Percentiles rank a stretch among this genome's conserved stretches.
Evolutionary conservation across 1,140 invertebrate species (phyloP).

Genomic region (Bombus polaris): DNA sequence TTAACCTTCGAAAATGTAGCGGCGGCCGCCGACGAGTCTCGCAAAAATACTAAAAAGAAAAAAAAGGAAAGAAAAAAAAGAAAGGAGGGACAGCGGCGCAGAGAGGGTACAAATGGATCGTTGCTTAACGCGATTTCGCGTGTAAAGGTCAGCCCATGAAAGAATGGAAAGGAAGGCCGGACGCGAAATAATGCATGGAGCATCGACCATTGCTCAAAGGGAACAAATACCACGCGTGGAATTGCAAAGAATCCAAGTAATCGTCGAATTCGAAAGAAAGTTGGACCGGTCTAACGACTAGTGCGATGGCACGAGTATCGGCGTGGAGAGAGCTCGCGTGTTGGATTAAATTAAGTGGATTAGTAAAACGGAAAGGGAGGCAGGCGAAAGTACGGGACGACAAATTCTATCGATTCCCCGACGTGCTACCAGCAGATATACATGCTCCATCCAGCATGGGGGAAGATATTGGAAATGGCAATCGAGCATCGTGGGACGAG

Average conservation of each 20-base stretch:
- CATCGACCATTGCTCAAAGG: not conserved
- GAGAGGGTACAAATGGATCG: conserved; percentile 15
- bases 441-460: conserved; percentile 19
- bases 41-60: not conserved
- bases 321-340: conserved; percentile 1
- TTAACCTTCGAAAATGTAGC: not conserved
- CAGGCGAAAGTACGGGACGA: conserved; percentile 31
- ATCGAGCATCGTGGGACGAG: conserved; percentile 59
- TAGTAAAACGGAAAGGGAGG: conserved; percentile 37
- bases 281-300: not conserved
- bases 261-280: conserved; percentile 34
- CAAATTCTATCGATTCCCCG: conserved; percentile 59
- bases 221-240: not conserved
- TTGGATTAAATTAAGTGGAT: conserved; percentile 54
- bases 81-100: no score
- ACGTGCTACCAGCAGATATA: conserved; percentile 19
- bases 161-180: not conserved
- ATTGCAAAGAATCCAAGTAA: not conserved
- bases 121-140: conserved; percentile 37
- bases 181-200: conserved; percentile 17
- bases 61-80: not conserved
- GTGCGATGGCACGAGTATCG: not conserved
- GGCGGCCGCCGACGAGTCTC: not conserved
- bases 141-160: conserved; percentile 13
- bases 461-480: conserved; percentile 71